These are phyloP conservation scores for Panonychus citri DNA, from an alignment of 1,140 invertebrate species.

Conservation along the genomic window DNA sequence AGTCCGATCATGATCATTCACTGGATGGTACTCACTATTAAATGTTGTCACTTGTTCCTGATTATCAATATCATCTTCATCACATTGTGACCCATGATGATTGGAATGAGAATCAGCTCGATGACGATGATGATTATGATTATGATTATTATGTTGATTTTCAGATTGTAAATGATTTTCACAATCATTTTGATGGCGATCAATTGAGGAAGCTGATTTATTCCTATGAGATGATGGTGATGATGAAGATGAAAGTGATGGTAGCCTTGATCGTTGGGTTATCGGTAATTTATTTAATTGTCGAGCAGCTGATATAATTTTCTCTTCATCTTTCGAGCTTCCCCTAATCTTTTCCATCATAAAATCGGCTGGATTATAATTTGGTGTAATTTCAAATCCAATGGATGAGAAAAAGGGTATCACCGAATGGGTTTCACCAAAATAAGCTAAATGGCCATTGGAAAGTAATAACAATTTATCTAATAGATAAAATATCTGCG, in stretches of 20 bases:
- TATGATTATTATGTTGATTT: not conserved
- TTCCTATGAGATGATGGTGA: not conserved
- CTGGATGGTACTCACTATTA: not conserved
- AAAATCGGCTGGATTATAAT: conserved; percentile 69
- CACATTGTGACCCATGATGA: not conserved
- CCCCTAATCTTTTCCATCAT: conserved; percentile 37
- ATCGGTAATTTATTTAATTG: conserved; percentile 20
- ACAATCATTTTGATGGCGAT: not conserved
- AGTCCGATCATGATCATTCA: too few species aligned
- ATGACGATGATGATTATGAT: not conserved
- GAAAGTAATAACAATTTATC: conserved; percentile 51
- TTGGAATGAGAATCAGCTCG: not conserved
- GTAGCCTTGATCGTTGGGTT: not conserved
- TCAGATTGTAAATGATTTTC: not conserved
- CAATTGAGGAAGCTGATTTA: not conserved
- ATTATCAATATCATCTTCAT: not conserved
- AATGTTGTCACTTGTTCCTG: not conserved
- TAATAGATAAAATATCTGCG: conserved; percentile 67
- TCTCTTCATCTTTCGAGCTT: conserved; percentile 37
- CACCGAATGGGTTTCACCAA: conserved; percentile 46
- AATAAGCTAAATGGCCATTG: conserved; percentile 52
- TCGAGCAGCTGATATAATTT: conserved; percentile 39
- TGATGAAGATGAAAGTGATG: conserved; percentile 2
- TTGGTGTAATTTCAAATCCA: conserved; percentile 43
- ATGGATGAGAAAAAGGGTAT: conserved; percentile 48